A percentile compares a stretch with the other conserved stretches of the same genome.
These are phyloP conservation scores for Scarus forsteni DNA, from an alignment of 2,797 vertebrate genomes.

Conservation along the genomic window DNA sequence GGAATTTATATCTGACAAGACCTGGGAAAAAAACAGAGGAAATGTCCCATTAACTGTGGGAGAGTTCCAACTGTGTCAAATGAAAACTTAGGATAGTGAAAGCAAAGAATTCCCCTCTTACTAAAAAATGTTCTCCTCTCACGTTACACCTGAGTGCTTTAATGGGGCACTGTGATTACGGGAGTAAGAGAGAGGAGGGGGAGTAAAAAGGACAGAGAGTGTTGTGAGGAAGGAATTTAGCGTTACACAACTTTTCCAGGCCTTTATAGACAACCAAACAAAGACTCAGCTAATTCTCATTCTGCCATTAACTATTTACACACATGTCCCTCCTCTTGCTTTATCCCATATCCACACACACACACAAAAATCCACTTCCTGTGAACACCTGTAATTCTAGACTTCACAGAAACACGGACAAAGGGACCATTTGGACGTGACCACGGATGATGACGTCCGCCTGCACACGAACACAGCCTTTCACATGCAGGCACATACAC, in stretches of 20 bases:
- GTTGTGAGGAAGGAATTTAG: conserved; percentile 73
- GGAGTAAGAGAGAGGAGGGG: conserved; percentile 1
- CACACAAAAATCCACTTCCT: conserved; percentile 18
- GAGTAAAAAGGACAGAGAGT: conserved; percentile 51
- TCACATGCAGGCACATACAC: conserved; percentile 16
- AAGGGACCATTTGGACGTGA: conserved; percentile 49
- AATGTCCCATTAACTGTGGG: neutral
- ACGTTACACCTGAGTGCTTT: conserved; percentile 49
- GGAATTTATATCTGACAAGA: neutral
- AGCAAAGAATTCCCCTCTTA: conserved; percentile 21
- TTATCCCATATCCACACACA: conserved; percentile 32
- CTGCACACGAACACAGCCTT: conserved; percentile 11
- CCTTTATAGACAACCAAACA: conserved; percentile 47
- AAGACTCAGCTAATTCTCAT: conserved; percentile 62
- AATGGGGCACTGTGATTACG: conserved; percentile 11
- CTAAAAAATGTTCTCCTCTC: conserved; percentile 39
- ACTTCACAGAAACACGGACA: conserved; percentile 57
- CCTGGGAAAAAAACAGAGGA: conserved; percentile 22
- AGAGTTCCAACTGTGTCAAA: conserved; percentile 23
- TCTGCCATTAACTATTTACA: conserved; percentile 34
- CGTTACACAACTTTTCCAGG: conserved; percentile 54
- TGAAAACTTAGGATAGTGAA: conserved; percentile 30
- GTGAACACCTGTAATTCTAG: conserved; percentile 62
- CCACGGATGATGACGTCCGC: conserved; percentile 29
- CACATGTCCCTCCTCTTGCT: conserved; percentile 10